Conservation (phyloP, 2,797 vertebrate species). For the Threskiornis aethiopicus region DNA sequence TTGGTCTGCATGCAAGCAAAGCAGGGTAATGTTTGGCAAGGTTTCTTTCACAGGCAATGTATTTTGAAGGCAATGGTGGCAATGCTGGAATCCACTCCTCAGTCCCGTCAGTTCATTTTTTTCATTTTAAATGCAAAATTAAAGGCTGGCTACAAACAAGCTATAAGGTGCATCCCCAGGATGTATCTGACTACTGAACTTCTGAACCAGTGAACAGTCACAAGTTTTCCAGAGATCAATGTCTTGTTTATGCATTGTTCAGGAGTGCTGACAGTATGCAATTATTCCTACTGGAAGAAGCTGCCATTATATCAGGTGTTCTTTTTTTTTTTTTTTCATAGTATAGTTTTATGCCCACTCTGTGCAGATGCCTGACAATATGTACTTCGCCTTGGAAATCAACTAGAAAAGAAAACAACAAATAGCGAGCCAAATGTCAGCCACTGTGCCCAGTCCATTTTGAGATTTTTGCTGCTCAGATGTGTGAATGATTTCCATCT, state of each 20-base stretch:
- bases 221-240: background rate
- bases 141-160: background rate
- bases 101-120: background rate
- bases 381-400: constrained; percentile 34
- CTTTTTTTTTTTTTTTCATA: background rate
- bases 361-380: constrained; percentile 40
- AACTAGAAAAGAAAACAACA: background rate
- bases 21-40: background rate
- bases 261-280: background rate
- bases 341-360: background rate
- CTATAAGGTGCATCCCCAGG: background rate
- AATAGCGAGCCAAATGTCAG: constrained; percentile 36
- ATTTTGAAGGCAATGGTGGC: background rate
- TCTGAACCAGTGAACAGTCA: background rate
- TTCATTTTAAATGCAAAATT: background rate
- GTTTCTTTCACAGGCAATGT: background rate
- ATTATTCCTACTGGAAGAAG: background rate
- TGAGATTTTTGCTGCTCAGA: constrained; percentile 33
- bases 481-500: constrained; percentile 59
- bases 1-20: background rate
- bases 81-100: background rate
- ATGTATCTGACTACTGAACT: background rate
- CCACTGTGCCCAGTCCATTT: background rate
- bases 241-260: background rate
- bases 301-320: background rate